phyloP scores from a whole-genome alignment of 2,888 invertebrate genomes.

The Hecatera dysodea region DNA sequence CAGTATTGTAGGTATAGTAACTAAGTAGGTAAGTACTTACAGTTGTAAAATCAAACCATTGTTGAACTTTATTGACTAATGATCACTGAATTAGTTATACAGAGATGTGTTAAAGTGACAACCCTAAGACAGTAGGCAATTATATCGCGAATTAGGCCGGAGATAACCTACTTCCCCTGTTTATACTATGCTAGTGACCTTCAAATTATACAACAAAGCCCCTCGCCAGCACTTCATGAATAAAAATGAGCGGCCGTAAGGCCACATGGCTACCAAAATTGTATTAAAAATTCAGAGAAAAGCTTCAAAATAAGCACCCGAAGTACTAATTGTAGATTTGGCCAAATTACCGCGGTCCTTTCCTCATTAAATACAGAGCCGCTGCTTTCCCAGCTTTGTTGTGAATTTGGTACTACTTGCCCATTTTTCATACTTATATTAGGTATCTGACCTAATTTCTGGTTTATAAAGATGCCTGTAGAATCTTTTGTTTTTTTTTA shows the following conservation, averaged over 20 bases:
- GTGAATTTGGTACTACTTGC: constrained; percentile 29
- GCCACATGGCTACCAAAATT: constrained; percentile 30
- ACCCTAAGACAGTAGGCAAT: no score
- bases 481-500: constrained; percentile 17
- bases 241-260: constrained; percentile 35
- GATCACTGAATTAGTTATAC: no score
- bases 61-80: no score
- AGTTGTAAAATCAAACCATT: no score
- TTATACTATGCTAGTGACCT: no score
- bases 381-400: constrained; percentile 19
- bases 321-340: constrained; percentile 48
- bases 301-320: constrained; percentile 25
- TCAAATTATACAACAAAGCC: constrained; percentile 17
- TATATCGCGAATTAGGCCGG: no score
- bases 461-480: not conserved
- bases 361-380: constrained; percentile 28
- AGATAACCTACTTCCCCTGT: no score
- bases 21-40: no score
- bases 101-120: no score
- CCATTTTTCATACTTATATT: constrained; percentile 27
- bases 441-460: constrained; percentile 23
- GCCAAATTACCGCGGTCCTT: constrained; percentile 33
- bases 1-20: no score
- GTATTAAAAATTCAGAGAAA: constrained; percentile 31
- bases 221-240: constrained; percentile 36